Percentiles rank a stretch among this genome's conserved stretches.
Conservation (phyloP, 2,113 vertebrate genomes). For the Thalassoma bifasciatum region DNA sequence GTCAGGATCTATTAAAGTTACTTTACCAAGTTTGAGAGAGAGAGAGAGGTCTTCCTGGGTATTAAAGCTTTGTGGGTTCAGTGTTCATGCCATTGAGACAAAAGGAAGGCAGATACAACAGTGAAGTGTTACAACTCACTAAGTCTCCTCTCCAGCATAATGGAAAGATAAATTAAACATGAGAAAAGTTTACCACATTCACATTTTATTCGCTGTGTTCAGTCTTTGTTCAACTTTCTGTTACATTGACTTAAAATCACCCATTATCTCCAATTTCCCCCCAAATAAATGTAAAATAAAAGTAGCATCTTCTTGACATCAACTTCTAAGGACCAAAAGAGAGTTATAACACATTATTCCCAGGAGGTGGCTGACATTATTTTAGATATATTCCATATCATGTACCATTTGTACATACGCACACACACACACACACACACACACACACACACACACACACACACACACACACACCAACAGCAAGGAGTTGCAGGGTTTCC, state of each 20-base stretch:
- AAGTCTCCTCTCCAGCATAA: neutral
- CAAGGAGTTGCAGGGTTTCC: constrained; percentile 12
- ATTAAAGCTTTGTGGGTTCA: constrained; percentile 1
- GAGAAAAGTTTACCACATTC: constrained; percentile 50
- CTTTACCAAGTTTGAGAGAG: neutral
- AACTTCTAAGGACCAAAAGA: constrained; percentile 42
- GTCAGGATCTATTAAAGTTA: constrained; percentile 19
- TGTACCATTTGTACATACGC: constrained; percentile 5
- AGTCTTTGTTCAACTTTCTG: constrained; percentile 39
- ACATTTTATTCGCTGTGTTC: constrained; percentile 75
- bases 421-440: constrained; percentile 13
- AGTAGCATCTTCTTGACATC: constrained; percentile 26
- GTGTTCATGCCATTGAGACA: neutral
- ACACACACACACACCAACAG: constrained; percentile 1
- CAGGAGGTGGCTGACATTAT: neutral
- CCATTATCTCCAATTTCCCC: constrained; percentile 19
- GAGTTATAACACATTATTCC: constrained; percentile 19
- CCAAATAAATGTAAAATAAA: constrained; percentile 37
- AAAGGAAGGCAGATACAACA: neutral
- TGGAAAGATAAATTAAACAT: constrained; percentile 12
- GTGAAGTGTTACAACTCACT: neutral
- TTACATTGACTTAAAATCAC: constrained; percentile 62
- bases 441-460: constrained; percentile 7
- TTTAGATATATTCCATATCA: constrained; percentile 18
- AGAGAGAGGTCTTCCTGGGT: constrained; percentile 12